Evolutionary conservation across 2,888 invertebrate genomes (phyloP), one percentile per base, ranked within the genome.

Genomic region (Sceliomorpha sp.): DNA sequence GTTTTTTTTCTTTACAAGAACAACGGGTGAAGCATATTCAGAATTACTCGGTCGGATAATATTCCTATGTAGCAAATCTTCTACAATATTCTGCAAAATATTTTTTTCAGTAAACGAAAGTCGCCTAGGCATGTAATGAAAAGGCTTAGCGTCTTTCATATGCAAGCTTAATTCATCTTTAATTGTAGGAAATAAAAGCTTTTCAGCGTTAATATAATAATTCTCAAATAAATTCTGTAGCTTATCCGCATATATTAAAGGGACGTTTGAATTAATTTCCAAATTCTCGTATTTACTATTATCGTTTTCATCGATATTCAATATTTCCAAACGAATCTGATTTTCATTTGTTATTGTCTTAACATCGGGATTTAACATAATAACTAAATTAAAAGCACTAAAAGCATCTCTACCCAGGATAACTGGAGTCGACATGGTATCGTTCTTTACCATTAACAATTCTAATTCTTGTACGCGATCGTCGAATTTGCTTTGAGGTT

Each of bases 1-100:
- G 37, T 70, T 73, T 50, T 74, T 74, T 42, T 72, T 70, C 26
- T 48, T 37, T 1, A 12, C 20, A 39, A 2, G 42, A 24, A 51
- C 31, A 40, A 51, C 10, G 0, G 39, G 51, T 1, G 69, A 69
- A 0, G 69, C 34, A 32, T 51, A 71, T 20, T 66, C 53, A n/a
- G 32, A n/a, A 6, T 32, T 20, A 60, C 63, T 44, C 7, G 29
- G 20, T 12, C 67, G 24, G 15, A 70, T 70, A 5, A 64, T 45
- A 5, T 17, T 29, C 3, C 68, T 39, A n/a, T 39, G n/a, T 6
- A 73, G 29, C 5, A 75, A 45, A 47, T 47, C 51, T n/a, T 74
- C 58, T 1, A 72, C 36, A 3, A 59, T 50, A 7, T 39, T 29
- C 48, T 47, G 51, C 10, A 67, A 17, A 7, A 53, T 26, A 20